Conservation (phyloP, 2,113 vertebrate genomes). For the Melanotaenia duboulayi region DNA sequence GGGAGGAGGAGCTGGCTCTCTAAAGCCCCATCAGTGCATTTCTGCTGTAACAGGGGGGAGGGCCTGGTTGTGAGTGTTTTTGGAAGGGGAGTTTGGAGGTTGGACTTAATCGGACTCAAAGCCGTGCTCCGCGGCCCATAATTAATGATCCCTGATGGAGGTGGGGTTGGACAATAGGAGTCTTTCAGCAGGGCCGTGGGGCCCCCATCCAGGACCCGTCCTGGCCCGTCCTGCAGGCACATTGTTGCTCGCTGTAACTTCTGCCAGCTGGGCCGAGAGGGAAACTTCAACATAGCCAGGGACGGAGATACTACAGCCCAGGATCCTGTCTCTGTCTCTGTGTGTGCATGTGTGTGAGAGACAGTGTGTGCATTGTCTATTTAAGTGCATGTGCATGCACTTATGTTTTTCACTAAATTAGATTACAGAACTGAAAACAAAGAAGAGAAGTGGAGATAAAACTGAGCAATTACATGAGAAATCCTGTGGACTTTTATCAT, state of each 20-base stretch:
- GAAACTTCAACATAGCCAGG: constrained; percentile 87
- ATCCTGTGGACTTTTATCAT: neutral
- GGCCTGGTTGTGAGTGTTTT: constrained; percentile 30
- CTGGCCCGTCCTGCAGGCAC: constrained; percentile 87
- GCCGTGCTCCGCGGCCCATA: constrained; percentile 91
- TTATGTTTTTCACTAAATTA: constrained; percentile 84
- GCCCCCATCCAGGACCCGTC: constrained; percentile 66
- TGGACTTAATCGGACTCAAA: constrained; percentile 67
- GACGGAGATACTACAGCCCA: constrained; percentile 82
- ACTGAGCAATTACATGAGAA: neutral
- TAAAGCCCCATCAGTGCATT: constrained; percentile 51
- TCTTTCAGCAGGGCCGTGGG: constrained; percentile 86
- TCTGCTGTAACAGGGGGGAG: constrained; percentile 52
- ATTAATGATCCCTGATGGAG: constrained; percentile 95
- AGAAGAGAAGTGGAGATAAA: constrained; percentile 19
- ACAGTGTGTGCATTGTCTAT: constrained; percentile 5
- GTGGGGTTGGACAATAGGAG: constrained; percentile 90
- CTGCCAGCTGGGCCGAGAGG: constrained; percentile 93
- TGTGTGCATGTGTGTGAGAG: constrained; percentile 16
- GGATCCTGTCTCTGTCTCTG: constrained; percentile 58
- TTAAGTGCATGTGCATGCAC: neutral
- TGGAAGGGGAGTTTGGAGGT: constrained; percentile 30
- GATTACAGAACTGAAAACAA: constrained; percentile 83
- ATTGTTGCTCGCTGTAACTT: constrained; percentile 93
- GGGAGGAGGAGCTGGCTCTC: constrained; percentile 32